phyloP scores from a whole-genome alignment of 2,797 vertebrate genomes.

The Cynodonichthys magdalenae region DNA sequence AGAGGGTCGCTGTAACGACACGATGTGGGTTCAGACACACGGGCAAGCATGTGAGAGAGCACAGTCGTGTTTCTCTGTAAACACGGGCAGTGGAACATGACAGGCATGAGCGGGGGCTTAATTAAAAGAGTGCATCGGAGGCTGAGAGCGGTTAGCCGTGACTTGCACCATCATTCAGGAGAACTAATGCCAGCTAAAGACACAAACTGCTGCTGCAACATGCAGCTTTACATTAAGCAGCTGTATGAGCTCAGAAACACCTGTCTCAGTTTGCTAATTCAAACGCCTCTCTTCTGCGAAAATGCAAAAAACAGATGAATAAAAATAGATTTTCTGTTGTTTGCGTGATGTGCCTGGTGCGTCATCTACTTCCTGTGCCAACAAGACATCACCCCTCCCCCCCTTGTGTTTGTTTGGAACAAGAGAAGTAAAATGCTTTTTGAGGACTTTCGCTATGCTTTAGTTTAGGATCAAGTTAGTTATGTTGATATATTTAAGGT shows the following conservation, averaged over 20 bases:
- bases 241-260: slow-evolving; percentile 1
- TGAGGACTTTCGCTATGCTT: neutral
- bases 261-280: neutral
- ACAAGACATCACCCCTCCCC: slow-evolving; percentile 42
- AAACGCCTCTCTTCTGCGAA: neutral
- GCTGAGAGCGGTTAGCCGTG: slow-evolving; percentile 35
- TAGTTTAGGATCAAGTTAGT: neutral
- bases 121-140: slow-evolving; percentile 47
- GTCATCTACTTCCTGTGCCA: slow-evolving; percentile 42
- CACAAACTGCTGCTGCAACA: neutral
- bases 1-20: slow-evolving; percentile 9
- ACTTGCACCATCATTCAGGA: slow-evolving; percentile 19
- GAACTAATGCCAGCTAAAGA: slow-evolving; percentile 43
- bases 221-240: neutral
- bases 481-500: neutral
- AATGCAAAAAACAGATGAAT: neutral
- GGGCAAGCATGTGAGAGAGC: slow-evolving; percentile 13
- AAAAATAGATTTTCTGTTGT: slow-evolving; percentile 21
- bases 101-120: slow-evolving; percentile 26
- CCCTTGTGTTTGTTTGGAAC: slow-evolving; percentile 21
- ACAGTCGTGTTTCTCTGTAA: slow-evolving; percentile 13
- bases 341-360: slow-evolving; percentile 14
- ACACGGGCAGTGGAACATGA: slow-evolving; percentile 6
- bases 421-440: slow-evolving; percentile 11
- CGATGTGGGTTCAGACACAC: slow-evolving; percentile 14